These are phyloP conservation scores for Crossaster papposus DNA, from an alignment of 53 echinoderm and acorn worm species.

Conservation along the genomic window DNA sequence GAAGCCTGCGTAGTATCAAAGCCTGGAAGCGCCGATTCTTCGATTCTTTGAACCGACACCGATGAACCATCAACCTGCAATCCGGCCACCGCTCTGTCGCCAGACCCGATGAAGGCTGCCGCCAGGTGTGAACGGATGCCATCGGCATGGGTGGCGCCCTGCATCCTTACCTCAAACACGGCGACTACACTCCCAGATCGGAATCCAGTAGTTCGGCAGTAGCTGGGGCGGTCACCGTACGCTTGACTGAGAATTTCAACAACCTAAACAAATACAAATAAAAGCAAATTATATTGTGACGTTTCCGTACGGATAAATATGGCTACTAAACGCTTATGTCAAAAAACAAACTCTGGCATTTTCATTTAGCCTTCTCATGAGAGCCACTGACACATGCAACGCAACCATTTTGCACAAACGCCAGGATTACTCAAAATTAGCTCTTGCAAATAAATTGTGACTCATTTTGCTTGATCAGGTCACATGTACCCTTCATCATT, in stretches of 20 bases:
- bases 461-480: neutral
- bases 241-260: neutral
- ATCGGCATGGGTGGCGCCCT: neutral
- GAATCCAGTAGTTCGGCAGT: neutral
- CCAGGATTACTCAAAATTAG: no score
- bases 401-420: no score
- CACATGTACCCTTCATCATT: no score
- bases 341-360: neutral
- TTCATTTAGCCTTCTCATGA: no score
- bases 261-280: neutral
- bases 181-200: constrained; percentile 1
- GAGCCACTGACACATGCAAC: no score
- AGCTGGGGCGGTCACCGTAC: neutral
- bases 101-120: neutral
- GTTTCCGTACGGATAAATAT: neutral
- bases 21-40: neutral
- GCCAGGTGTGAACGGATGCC: constrained; percentile 5
- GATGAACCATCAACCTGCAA: neutral
- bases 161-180: neutral
- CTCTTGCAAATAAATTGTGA: no score
- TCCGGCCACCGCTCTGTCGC: neutral
- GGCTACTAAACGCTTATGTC: neutral
- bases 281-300: neutral
- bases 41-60: neutral
- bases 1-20: neutral